phyloP scores from a whole-genome alignment of 2,888 invertebrate genomes.

The Epinotia ramella region DNA sequence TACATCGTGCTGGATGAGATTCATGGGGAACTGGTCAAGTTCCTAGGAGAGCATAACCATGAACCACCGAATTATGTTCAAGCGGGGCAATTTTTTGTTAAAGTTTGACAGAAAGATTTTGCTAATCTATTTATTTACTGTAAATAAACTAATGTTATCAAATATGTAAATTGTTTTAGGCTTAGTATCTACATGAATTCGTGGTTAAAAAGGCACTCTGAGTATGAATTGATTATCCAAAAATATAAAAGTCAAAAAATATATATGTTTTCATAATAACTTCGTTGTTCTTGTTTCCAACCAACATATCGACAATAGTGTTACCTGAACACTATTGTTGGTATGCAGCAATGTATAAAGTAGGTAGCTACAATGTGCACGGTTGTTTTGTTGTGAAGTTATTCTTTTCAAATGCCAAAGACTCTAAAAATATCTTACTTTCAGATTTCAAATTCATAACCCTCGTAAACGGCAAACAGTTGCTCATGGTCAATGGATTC shows the following conservation, averaged over 20 bases:
- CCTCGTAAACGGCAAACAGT: slow-evolving; percentile 42
- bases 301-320: too few species aligned
- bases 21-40: background rate
- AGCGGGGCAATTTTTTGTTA: slow-evolving; percentile 21
- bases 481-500: slow-evolving; percentile 43
- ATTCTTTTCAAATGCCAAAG: background rate
- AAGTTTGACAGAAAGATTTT: slow-evolving; percentile 8
- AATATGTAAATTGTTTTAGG: too few species aligned
- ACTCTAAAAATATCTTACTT: background rate
- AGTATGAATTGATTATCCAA: background rate
- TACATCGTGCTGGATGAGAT: slow-evolving; percentile 35
- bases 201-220: too few species aligned
- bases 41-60: slow-evolving; percentile 49
- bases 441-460: slow-evolving; percentile 40
- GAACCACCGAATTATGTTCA: slow-evolving; percentile 42
- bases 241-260: background rate
- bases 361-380: background rate
- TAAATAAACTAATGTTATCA: too few species aligned
- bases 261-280: too few species aligned
- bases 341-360: background rate
- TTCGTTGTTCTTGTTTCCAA: too few species aligned
- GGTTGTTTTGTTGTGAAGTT: background rate
- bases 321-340: background rate
- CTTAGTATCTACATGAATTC: too few species aligned
- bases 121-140: too few species aligned